phyloP scores from a whole-genome alignment of 2,888 invertebrate species.

The Frankliniella fusca region DNA sequence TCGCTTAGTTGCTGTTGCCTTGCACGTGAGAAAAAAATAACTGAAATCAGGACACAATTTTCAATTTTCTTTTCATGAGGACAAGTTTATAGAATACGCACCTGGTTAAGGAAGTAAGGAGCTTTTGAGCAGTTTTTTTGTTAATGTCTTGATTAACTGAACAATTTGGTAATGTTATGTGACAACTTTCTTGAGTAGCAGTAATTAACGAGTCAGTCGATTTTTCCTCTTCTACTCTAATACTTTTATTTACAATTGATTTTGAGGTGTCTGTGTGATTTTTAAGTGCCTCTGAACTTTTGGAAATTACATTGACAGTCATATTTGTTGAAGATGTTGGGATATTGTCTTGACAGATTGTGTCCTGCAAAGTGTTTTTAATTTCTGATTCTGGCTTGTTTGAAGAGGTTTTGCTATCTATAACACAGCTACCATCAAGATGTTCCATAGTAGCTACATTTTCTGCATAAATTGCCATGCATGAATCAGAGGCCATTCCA shows the following conservation, averaged over 20 bases:
- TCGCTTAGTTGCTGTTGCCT: conserved; percentile 32
- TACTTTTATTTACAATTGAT: neutral
- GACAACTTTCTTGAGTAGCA: conserved; percentile 37
- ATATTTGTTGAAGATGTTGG: too few relatives aligned
- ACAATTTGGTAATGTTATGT: conserved; percentile 52
- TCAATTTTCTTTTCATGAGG: conserved; percentile 38
- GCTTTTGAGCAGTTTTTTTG: conserved; percentile 49
- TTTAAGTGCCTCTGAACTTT: too few relatives aligned
- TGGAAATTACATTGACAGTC: too few relatives aligned
- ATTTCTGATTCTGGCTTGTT: too few relatives aligned
- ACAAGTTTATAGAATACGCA: conserved; percentile 43
- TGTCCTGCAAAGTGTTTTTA: too few relatives aligned
- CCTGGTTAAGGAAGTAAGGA: conserved; percentile 54
- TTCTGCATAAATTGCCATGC: too few relatives aligned
- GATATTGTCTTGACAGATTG: too few relatives aligned
- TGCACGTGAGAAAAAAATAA: neutral
- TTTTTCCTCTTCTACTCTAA: neutral
- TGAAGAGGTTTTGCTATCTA: too few relatives aligned
- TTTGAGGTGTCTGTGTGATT: neutral
- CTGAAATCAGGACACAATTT: conserved; percentile 32
- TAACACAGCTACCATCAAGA: too few relatives aligned
- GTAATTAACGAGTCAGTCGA: conserved; percentile 35
- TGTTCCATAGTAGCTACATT: too few relatives aligned
- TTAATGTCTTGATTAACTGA: conserved; percentile 52
- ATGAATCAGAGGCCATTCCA: too few relatives aligned